Evolutionary conservation across 1,140 invertebrate genomes (phyloP).

Genomic region (Drosophila leontia): DNA sequence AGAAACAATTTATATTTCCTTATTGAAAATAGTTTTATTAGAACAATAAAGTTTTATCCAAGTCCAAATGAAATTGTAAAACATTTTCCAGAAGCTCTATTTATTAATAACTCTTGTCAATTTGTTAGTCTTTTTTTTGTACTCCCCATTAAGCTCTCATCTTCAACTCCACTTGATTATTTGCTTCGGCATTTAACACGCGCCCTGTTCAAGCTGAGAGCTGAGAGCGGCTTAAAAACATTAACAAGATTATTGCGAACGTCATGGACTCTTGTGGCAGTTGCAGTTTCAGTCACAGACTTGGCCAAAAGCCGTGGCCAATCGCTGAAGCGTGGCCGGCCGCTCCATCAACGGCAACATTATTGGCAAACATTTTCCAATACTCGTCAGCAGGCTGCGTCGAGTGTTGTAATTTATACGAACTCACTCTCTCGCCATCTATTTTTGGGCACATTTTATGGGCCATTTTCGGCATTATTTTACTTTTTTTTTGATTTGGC

Average conservation of each 20-base stretch:
- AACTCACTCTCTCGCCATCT: conserved; percentile 34
- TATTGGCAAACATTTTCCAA: conserved; percentile 76
- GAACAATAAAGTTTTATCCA: not conserved
- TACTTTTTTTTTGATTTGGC: conserved; percentile 26
- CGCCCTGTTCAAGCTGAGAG: conserved; percentile 19
- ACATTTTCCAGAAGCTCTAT: not conserved
- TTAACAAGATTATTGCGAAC: conserved; percentile 40
- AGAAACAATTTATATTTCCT: no score
- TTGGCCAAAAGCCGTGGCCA: conserved; percentile 50
- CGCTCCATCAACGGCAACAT: conserved; percentile 62
- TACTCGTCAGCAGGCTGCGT: conserved; percentile 53
- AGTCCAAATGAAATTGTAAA: not conserved
- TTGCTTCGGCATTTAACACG: conserved; percentile 35
- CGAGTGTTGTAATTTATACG: conserved; percentile 57
- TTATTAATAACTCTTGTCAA: conserved; percentile 1
- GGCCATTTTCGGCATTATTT: conserved; percentile 25
- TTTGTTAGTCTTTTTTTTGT: not conserved
- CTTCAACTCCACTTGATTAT: conserved; percentile 25
- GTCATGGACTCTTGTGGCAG: conserved; percentile 40
- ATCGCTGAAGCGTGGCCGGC: conserved; percentile 74
- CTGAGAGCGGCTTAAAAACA: conserved; percentile 6
- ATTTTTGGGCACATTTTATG: conserved; percentile 58
- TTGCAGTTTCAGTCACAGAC: conserved; percentile 39
- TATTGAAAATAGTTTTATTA: not conserved
- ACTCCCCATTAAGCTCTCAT: conserved; percentile 14